Conservation (phyloP, 2,113 vertebrate species). For the Madoqua kirkii region DNA sequence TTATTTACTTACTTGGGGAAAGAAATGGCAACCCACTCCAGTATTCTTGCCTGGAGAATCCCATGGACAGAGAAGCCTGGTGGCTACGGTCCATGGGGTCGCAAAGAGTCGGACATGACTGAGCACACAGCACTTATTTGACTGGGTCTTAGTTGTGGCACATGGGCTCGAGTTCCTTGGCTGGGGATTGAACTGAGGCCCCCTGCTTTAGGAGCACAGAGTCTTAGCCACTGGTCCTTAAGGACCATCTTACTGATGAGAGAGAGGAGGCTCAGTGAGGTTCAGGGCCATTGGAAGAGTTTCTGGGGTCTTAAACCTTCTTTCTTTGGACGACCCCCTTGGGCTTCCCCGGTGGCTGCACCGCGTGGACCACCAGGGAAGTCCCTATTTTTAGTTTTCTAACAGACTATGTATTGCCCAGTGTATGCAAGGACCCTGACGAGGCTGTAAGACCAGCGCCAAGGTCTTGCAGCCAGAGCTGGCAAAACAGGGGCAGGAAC, state of each 20-base stretch:
- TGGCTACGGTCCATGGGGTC: not conserved
- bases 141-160: not conserved
- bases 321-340: not conserved
- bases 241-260: too few species aligned
- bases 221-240: not conserved
- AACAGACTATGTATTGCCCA: not conserved
- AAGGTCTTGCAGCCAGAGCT: not conserved
- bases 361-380: not conserved
- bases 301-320: not conserved
- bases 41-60: not conserved
- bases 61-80: not conserved
- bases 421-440: not conserved
- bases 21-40: not conserved
- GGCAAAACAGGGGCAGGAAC: not conserved
- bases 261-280: not conserved
- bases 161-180: not conserved
- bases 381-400: not conserved
- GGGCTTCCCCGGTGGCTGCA: not conserved
- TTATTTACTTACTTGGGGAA: not conserved
- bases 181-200: not conserved
- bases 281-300: not conserved
- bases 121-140: not conserved
- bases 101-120: not conserved
- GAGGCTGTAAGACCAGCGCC: not conserved
- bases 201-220: not conserved